Evolutionary conservation across 1,140 invertebrate species (phyloP), one percentile per base, ranked within the genome.

Genomic region (Procambarus clarkii): DNA sequence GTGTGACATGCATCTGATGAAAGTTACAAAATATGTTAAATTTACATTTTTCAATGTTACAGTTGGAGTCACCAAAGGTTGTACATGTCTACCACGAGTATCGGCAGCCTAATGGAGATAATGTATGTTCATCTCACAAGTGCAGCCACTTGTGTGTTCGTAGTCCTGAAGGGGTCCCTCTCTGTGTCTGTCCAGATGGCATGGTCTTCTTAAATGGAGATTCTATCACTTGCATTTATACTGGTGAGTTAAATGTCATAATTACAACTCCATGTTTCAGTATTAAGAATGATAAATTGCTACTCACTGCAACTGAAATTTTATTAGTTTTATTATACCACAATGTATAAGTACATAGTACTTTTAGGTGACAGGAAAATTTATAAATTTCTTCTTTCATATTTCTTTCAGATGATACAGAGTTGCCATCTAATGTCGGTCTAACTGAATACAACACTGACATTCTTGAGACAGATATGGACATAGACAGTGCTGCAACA

Each of bases 71-170:
- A 95, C 98, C 98, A 1, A 99, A 99, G 98, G 98, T 98, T 64
- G 97, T 99, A 71, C 98, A 98, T 94, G 97, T 98, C n/a, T 98
- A 98, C 94, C 98, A 98, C 95, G 97, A 97, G 2, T 98, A 98
- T 94, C 96, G 98, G 81, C 98, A 98, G 94, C 97, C 97, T 1
- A 97, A 98, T 94, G 97, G 97, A 91, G 95, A 94, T 92, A 93
- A 93, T 85, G 84, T 92, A 81, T 94, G 93, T 86, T 34, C 87
- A 92, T 93, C 95, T 94, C 94, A 95, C 92, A 92, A 95, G 3
- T 96, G 96, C 92, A 95, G 95, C 77, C 95, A 96, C 92, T 93
- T 96, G 58, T 96, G 96, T 94, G 94, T 96, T 11, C 93, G 96
- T 58, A 94, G 94, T 69, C 44, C 94, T 92, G 92, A 81, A 80